Evolutionary conservation across 2,888 invertebrate species (phyloP).

Genomic region (Hetaerina titia): DNA sequence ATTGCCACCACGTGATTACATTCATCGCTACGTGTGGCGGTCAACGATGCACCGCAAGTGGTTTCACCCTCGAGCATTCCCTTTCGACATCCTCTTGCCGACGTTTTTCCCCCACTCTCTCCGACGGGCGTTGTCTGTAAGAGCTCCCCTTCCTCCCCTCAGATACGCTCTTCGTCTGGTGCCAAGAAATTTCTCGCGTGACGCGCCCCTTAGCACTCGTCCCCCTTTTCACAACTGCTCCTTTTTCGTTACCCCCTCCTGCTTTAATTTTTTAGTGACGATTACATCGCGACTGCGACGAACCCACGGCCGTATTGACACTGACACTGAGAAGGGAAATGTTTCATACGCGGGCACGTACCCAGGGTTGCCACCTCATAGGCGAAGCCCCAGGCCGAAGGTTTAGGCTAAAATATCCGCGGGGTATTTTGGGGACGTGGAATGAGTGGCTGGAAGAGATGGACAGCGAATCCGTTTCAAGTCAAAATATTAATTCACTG

Average conservation of each 20-base stretch:
- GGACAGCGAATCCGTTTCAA: no score
- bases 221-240: neutral
- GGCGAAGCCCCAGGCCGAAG: no score
- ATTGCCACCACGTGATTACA: neutral
- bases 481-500: no score
- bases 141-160: neutral
- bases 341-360: no score
- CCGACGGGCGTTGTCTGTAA: neutral
- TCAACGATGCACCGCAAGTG: neutral
- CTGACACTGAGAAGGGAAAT: neutral
- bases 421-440: no score
- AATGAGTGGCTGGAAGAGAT: no score
- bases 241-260: neutral
- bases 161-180: neutral
- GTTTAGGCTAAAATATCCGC: no score
- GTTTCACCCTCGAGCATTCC: neutral
- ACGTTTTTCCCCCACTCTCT: neutral
- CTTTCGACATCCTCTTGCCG: neutral
- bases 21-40: neutral
- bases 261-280: neutral
- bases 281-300: neutral
- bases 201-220: neutral
- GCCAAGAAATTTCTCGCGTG: neutral
- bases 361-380: no score
- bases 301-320: neutral